A percentile compares a stretch with the other conserved stretches of the same genome.
These are phyloP conservation scores for Agrochola lychnidis DNA, from an alignment of 2,888 invertebrate species.

Conservation along the genomic window DNA sequence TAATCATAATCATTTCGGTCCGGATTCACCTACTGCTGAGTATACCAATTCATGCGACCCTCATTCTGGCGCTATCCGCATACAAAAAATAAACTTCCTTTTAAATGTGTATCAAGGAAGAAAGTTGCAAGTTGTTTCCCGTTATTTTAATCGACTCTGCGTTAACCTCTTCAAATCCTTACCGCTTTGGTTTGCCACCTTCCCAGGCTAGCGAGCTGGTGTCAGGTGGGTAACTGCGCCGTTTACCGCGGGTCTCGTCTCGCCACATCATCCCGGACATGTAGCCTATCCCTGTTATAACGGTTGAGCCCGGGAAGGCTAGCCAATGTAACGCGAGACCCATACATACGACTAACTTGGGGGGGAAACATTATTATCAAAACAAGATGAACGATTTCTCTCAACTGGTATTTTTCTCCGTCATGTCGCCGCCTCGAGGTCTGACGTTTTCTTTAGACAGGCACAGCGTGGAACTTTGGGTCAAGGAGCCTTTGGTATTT, in stretches of 20 bases:
- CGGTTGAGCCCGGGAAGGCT: background rate
- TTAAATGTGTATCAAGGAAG: background rate
- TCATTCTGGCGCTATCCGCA: background rate
- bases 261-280: conserved; percentile 12
- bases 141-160: background rate
- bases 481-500: conserved; percentile 68
- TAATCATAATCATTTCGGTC: background rate
- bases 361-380: background rate
- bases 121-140: background rate
- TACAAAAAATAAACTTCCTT: background rate
- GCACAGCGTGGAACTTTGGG: conserved; percentile 59
- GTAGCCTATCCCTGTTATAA: conserved; percentile 13
- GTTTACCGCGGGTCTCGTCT: conserved; percentile 1
- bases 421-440: conserved; percentile 38
- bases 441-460: conserved; percentile 70
- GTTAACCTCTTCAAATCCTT: background rate
- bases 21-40: background rate
- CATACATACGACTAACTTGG: background rate
- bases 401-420: conserved; percentile 2
- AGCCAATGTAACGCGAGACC: background rate
- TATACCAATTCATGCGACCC: background rate
- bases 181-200: conserved; percentile 23
- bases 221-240: conserved; percentile 49
- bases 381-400: background rate
- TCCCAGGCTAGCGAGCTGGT: conserved; percentile 43